phyloP scores from a whole-genome alignment of 2,797 vertebrate genomes.

The Dromococcyx pavoninus region DNA sequence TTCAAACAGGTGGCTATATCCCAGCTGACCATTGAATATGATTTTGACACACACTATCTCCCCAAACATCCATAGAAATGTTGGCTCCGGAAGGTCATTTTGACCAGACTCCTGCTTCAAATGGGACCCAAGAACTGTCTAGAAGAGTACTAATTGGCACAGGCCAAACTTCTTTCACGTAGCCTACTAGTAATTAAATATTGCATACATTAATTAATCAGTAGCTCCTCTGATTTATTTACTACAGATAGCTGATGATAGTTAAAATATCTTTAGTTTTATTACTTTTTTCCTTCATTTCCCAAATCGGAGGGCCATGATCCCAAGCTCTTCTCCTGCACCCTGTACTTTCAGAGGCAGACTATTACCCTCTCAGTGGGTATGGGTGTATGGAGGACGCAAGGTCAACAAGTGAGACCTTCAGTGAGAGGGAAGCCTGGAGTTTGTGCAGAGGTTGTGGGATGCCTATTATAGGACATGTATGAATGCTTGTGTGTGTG shows the following conservation, averaged over 20 bases:
- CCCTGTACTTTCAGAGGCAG: not conserved
- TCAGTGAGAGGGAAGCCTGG: not conserved
- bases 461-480: not conserved
- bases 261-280: not conserved
- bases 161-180: not conserved
- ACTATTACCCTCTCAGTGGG: not conserved
- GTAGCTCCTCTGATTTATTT: not conserved
- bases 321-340: not conserved
- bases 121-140: not conserved
- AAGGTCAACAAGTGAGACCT: not conserved
- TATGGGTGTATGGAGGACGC: not conserved
- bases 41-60: not conserved
- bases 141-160: not conserved
- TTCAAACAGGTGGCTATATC: not conserved
- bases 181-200: not conserved
- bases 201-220: not conserved
- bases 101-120: not conserved
- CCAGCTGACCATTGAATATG: not conserved
- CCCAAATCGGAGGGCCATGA: fast-evolving
- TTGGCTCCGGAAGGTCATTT: not conserved
- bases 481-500: not conserved
- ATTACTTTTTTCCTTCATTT: not conserved
- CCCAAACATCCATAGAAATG: not conserved
- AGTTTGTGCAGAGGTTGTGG: not conserved
- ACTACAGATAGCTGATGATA: not conserved